Evolutionary conservation across 2,888 invertebrate genomes (phyloP), one percentile per base, ranked within the genome.

Genomic region (Lochmaea crataegi): DNA sequence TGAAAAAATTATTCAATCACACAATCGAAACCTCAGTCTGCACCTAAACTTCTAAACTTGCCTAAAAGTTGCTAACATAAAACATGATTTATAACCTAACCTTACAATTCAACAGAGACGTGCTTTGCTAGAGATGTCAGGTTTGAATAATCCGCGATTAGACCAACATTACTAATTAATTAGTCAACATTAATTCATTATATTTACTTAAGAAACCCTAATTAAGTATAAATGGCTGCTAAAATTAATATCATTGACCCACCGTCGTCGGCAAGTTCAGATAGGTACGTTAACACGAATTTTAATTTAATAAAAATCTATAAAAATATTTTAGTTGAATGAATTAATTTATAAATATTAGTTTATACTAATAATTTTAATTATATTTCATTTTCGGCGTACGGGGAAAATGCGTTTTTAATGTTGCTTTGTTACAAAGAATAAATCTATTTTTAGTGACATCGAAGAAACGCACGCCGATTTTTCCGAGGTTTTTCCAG

Each of bases 241-340:
- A 89, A 89, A 83, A 84, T 89, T 78, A 87, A 86, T 83, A 91
- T 91, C 85, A 92, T 93, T 83, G 95, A 95, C 88, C 94, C 94
- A 79, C 94, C 95, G 81, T 96, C 96, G 86, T 96, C 96, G 75
- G 96, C 95, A 78, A 96, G 96, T 88, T 96, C 96, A 77, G 96
- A 96, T 89, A 95, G 95, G 95, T 95, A 92, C n/a, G 41, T 41
- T 45, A 22, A 88, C 71, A 64, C 11, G 22, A 57, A 42, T 63
- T 58, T 42, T 41, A 16, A 42, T 53, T 68, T 22, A 58, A n/a
- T 65, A 32, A 38, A 58, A 65, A 41, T 64, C 32, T 38, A 57
- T 41, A 5, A 65, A 12, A 60, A 65, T 65, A n/a, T 38, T 51
- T 22, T 41, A 67, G 66, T 51, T 71, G 57, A 73, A 67, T 69